Conservation (phyloP, 2,888 invertebrate species). For the Uloborus plumipes region DNA sequence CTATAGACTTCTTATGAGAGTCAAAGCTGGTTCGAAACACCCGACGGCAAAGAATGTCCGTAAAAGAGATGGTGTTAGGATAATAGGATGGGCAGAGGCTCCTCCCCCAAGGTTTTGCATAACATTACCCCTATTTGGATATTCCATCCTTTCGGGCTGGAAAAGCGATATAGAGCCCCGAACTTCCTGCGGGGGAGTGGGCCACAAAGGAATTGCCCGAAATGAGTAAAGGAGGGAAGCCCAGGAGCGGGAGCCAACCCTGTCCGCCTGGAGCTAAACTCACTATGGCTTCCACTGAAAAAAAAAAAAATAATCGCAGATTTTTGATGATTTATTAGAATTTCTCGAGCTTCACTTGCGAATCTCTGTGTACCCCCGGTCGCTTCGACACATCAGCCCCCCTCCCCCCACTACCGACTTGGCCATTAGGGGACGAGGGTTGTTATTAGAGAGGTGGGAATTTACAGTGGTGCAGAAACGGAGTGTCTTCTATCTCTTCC, state of each 20-base stretch:
- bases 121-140: too few species aligned
- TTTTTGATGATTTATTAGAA: slow-evolving; percentile 63
- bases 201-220: too few species aligned
- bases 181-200: too few species aligned
- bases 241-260: slow-evolving; percentile 1
- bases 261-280: slow-evolving; percentile 6
- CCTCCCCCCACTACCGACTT: slow-evolving; percentile 16
- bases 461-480: slow-evolving; percentile 55
- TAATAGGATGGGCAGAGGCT: too few species aligned
- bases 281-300: slow-evolving; percentile 27
- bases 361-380: slow-evolving; percentile 20
- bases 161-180: too few species aligned
- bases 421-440: slow-evolving; percentile 46
- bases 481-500: slow-evolving; percentile 45
- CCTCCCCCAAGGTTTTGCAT: too few species aligned
- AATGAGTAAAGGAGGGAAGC: not conserved
- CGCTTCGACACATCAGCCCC: not conserved
- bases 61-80: too few species aligned
- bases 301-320: slow-evolving; percentile 44
- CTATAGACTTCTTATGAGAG: too few species aligned
- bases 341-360: slow-evolving; percentile 56
- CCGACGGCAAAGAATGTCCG: too few species aligned
- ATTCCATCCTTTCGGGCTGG: too few species aligned
- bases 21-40: too few species aligned
- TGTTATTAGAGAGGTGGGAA: slow-evolving; percentile 23